Conservation (phyloP, 2,113 vertebrate species). For the Pachycephala philippinensis region DNA sequence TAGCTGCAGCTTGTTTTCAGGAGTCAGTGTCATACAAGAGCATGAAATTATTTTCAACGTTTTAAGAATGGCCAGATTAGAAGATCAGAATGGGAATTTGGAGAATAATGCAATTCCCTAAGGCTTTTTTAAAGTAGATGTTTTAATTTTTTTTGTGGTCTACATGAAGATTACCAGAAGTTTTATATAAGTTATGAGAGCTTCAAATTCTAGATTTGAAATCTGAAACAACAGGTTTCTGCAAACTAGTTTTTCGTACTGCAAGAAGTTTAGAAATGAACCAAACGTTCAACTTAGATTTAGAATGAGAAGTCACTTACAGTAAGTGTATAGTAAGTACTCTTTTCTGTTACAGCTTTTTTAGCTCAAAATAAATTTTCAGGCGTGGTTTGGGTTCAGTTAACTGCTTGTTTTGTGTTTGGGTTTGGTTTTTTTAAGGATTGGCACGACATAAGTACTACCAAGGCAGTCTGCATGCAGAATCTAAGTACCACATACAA, state of each 20-base stretch:
- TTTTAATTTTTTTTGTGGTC: background rate
- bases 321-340: background rate
- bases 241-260: background rate
- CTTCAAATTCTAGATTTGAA: background rate
- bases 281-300: background rate
- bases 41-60: background rate
- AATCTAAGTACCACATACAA: background rate
- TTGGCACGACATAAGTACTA: background rate
- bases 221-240: background rate
- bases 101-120: background rate
- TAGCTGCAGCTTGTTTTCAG: background rate
- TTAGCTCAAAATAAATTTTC: background rate
- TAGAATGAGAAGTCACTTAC: background rate
- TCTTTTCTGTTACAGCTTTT: background rate
- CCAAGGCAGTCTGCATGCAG: background rate
- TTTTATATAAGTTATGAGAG: background rate
- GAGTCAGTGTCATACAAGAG: background rate
- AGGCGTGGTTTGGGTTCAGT: background rate
- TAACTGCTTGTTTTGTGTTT: conserved; percentile 1
- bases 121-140: background rate
- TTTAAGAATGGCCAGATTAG: background rate
- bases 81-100: background rate
- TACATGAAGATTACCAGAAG: background rate
- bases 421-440: background rate
- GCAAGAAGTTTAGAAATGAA: background rate